Base-by-base conservation (phyloP, 92 coral and sea anemone genomes). In the Phymanthus crucifer region DNA sequence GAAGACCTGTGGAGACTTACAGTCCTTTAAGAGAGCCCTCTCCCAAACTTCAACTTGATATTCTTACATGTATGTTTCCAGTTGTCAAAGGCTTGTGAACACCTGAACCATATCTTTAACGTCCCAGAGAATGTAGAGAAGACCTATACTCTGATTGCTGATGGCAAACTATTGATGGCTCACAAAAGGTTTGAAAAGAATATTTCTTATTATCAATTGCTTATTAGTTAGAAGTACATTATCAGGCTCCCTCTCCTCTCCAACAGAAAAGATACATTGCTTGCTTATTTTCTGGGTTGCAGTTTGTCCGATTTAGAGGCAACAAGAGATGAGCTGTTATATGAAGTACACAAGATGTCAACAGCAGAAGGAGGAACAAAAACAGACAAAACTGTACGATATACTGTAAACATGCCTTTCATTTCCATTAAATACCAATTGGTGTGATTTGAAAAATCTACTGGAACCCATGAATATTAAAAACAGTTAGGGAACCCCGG, bases 41-140 rank as follows among this genome's bases (percentile, higher is more conserved):
- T n/a, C n/a, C n/a, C n/a, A n/a, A n/a, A n/a, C n/a, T n/a, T n/a
- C n/a, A n/a, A n/a, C n/a, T n/a, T n/a, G n/a, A n/a, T n/a, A n/a
- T n/a, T n/a, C n/a, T 14, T 26, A 14, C 24, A 17, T 77, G 0
- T 26, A 24, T n/a, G 13, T 74, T 47, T 76, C 3, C 71, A 94
- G 98, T 78, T 91, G 31, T 89, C 97, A 26, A 95, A 95, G 75
- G 95, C 97, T 21, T 90, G 93, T 85, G 95, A 93, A 80, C 99
- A 93, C 71, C 83, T 95, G 68, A 95, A 95, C 78, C 99, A 90
- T 67, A 95, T 95, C 72, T 95, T 93, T 76, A 91, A 91, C 71
- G 99, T 95, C 19, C 99, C 99, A 31, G 91, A 91, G 72, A 93
- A 87, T 88, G 99, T 93, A 24, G 91, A 89, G 71, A 90, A 90